Conservation (phyloP, 2,113 vertebrate species). For the Boleophthalmus pectinirostris region DNA sequence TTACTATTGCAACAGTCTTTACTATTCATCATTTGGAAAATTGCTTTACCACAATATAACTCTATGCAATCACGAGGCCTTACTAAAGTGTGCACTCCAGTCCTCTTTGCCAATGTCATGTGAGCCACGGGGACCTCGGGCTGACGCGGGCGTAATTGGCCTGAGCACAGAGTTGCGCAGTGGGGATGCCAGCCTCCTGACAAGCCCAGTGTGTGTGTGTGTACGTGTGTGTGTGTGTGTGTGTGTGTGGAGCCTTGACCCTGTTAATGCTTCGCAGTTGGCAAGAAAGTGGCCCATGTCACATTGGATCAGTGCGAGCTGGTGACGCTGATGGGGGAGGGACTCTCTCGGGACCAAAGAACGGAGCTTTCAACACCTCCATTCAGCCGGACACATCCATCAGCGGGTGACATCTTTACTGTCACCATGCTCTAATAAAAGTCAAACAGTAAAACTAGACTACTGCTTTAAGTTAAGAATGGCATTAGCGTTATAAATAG, state of each 20-base stretch:
- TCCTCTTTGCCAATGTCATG: conserved; percentile 78
- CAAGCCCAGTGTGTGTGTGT: conserved; percentile 41
- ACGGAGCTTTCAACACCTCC: conserved; percentile 60
- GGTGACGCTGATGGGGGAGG: conserved; percentile 56
- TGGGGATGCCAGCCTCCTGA: conserved; percentile 59
- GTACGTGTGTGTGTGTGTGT: conserved; percentile 15
- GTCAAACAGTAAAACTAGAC: conserved; percentile 1
- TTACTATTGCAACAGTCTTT: no score
- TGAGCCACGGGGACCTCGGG: conserved; percentile 63
- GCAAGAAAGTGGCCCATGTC: conserved; percentile 70
- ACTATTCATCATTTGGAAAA: no score
- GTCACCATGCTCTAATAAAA: conserved; percentile 55
- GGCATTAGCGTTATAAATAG: neutral
- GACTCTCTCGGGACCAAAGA: conserved; percentile 58
- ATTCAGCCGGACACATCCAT: conserved; percentile 11
- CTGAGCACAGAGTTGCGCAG: conserved; percentile 73
- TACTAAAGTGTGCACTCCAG: conserved; percentile 61
- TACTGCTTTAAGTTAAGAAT: neutral
- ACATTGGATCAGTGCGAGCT: conserved; percentile 72
- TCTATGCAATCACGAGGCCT: conserved; percentile 56
- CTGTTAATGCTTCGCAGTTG: conserved; percentile 61
- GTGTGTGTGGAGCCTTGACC: conserved; percentile 57
- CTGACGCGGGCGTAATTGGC: conserved; percentile 85
- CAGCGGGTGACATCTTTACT: conserved; percentile 29
- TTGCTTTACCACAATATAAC: conserved; percentile 23